Percentiles rank a stretch among this genome's conserved stretches.
Evolutionary conservation across 1,140 invertebrate species (phyloP).

Genomic region (Carcinoscorpius rotundicauda): DNA sequence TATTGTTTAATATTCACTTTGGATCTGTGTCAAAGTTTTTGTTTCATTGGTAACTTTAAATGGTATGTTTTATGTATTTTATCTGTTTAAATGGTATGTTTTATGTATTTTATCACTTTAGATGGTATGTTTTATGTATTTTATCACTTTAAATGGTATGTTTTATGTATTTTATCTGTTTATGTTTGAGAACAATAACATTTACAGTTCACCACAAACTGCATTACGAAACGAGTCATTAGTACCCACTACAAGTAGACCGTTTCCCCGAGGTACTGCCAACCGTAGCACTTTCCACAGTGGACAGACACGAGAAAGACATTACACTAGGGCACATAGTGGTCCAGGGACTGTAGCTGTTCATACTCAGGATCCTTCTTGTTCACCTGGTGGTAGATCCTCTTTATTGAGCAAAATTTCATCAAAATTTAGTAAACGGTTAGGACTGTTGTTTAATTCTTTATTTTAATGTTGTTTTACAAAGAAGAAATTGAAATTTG

Average conservation of each 20-base stretch:
- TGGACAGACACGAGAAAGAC: conserved; percentile 50
- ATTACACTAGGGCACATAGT: conserved; percentile 33
- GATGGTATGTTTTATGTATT: too few species aligned
- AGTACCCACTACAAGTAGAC: conserved; percentile 45
- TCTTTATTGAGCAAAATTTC: conserved; percentile 97
- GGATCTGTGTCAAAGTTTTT: too few species aligned
- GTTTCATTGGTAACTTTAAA: too few species aligned
- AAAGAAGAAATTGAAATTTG: too few species aligned
- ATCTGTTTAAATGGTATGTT: too few species aligned
- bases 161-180: too few species aligned
- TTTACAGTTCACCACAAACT: too few species aligned
- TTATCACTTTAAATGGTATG: too few species aligned
- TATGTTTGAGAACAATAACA: too few species aligned
- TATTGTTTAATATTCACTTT: too few species aligned
- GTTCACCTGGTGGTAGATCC: conserved; percentile 52
- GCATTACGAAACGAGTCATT: conserved; percentile 34
- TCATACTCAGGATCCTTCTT: conserved; percentile 48
- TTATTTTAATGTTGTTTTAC: not conserved
- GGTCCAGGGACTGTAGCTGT: conserved; percentile 34
- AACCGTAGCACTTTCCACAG: conserved; percentile 94
- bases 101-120: too few species aligned
- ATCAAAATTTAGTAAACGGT: conserved; percentile 94
- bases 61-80: too few species aligned
- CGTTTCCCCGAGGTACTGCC: conserved; percentile 83
- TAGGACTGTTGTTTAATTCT: conserved; percentile 21